Evolutionary conservation across 2,888 invertebrate species (phyloP), one percentile per base, ranked within the genome.

Genomic region (Nomada ferruginata): DNA sequence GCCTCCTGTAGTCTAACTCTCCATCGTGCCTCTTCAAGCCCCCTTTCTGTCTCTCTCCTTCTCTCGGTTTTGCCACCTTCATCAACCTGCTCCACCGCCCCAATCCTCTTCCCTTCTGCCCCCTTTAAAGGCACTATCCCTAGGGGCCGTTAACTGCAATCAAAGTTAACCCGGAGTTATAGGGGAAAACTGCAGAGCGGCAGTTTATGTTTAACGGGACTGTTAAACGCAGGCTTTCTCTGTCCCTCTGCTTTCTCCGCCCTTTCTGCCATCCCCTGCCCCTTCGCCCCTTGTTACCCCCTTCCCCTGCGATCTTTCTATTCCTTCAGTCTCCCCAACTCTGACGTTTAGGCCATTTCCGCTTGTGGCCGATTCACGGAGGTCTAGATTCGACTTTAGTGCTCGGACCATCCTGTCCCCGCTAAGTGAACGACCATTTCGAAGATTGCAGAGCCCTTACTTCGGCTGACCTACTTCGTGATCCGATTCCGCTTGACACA

Each of bases 101-200:
- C 50, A 76, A 69, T 76, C 79, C 74, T 82, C 47, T 82, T 83
- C 81, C 85, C 79, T 79, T 23, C 76, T 36, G 80, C 84, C 88
- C 82, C 88, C 89, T 90, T 89, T 88, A 91, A 89, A 90, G 90
- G 88, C 88, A 87, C 87, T 89, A 90, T 91, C 88, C 91, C 90
- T 87, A 85, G 91, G 89, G 91, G 90, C 91, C 91, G 91, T 92
- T 92, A 91, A 90, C 91, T 93, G 90, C 93, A 93, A 93, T 93
- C 93, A 92, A 93, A 93, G 92, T 93, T 93, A 92, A 92, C 90
- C 91, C 90, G 87, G 89, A 92, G 91, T 92, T 92, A 92, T 91
- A 90, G 89, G 73, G 87, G 89, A 90, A 91, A 92, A 92, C 90
- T 92, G 90, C 87, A 88, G 91, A 90, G 87, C 89, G 90, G 90